Percentiles rank a stretch among this genome's conserved stretches.
These are phyloP conservation scores for Ostrea denselamellosa DNA, from an alignment of 1,140 invertebrate species.

Conservation along the genomic window DNA sequence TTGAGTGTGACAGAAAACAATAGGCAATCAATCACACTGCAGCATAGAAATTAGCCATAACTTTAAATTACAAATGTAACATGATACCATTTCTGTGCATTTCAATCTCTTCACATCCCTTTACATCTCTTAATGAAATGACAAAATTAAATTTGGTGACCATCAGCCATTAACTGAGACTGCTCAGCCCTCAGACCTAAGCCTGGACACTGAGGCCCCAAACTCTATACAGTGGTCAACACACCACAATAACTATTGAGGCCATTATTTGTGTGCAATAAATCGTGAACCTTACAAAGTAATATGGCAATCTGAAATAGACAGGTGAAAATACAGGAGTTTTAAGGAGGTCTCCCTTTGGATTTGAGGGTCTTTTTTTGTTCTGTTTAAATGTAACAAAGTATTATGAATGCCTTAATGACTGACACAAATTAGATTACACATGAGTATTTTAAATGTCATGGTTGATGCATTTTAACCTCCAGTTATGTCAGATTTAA, in stretches of 20 bases:
- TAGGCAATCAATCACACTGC: too few relatives aligned
- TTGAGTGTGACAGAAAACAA: too few relatives aligned
- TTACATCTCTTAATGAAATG: not conserved
- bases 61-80: slow-evolving; percentile 11
- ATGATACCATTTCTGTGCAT: not conserved
- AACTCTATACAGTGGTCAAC: slow-evolving; percentile 12
- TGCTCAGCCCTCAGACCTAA: not conserved
- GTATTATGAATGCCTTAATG: slow-evolving; percentile 30
- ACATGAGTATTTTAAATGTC: slow-evolving; percentile 2
- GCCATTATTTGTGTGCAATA: slow-evolving; percentile 15
- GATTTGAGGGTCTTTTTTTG: not conserved
- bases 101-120: not conserved
- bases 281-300: not conserved
- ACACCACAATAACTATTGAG: slow-evolving; percentile 5
- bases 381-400: slow-evolving; percentile 26
- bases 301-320: not conserved
- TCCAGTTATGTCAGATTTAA: slow-evolving; percentile 7
- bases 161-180: not conserved
- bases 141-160: slow-evolving; percentile 27
- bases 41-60: not conserved
- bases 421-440: slow-evolving; percentile 29
- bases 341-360: not conserved
- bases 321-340: not conserved
- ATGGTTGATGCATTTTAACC: slow-evolving; percentile 11
- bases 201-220: not conserved